phyloP scores from a whole-genome alignment of 2,888 invertebrate genomes.

The Vesta saturnalis region DNA sequence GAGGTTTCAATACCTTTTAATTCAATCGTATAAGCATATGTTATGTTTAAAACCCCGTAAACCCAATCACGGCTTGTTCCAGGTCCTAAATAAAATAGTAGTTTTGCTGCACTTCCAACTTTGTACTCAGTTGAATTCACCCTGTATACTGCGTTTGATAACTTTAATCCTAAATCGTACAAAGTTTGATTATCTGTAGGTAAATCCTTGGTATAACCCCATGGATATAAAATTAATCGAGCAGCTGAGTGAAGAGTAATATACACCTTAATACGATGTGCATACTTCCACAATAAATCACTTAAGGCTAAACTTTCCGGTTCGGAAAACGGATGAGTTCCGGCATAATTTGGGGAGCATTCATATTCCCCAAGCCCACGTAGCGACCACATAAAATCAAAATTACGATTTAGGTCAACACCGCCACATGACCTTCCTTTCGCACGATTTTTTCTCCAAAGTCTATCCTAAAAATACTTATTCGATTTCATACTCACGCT shows the following conservation, averaged over 20 bases:
- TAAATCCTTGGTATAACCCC: conserved; percentile 69
- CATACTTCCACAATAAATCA: conserved; percentile 56
- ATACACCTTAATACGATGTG: conserved; percentile 68
- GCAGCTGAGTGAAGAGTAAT: conserved; percentile 78
- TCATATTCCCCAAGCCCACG: conserved; percentile 44
- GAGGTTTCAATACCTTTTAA: conserved; percentile 65
- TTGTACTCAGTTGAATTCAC: conserved; percentile 61
- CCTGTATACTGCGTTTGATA: conserved; percentile 60
- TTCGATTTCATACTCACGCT: background rate
- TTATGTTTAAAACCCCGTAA: conserved; percentile 65
- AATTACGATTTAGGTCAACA: conserved; percentile 81
- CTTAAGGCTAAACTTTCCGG: conserved; percentile 68
- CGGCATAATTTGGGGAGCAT: conserved; percentile 62
- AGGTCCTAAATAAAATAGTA: conserved; percentile 63
- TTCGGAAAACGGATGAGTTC: conserved; percentile 62
- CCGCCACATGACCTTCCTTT: conserved; percentile 68
- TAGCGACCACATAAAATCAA: conserved; percentile 73
- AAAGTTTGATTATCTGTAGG: conserved; percentile 64
- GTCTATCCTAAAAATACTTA: conserved; percentile 33
- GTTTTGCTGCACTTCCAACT: conserved; percentile 65
- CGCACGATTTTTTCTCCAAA: conserved; percentile 75
- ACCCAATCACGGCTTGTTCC: conserved; percentile 79
- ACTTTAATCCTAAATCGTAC: conserved; percentile 61
- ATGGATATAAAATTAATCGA: conserved; percentile 73
- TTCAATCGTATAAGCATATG: conserved; percentile 71